Percentiles rank a stretch among this genome's conserved stretches.
These are phyloP conservation scores for Euphydryas editha DNA, from an alignment of 2,888 invertebrate genomes.

Conservation along the genomic window DNA sequence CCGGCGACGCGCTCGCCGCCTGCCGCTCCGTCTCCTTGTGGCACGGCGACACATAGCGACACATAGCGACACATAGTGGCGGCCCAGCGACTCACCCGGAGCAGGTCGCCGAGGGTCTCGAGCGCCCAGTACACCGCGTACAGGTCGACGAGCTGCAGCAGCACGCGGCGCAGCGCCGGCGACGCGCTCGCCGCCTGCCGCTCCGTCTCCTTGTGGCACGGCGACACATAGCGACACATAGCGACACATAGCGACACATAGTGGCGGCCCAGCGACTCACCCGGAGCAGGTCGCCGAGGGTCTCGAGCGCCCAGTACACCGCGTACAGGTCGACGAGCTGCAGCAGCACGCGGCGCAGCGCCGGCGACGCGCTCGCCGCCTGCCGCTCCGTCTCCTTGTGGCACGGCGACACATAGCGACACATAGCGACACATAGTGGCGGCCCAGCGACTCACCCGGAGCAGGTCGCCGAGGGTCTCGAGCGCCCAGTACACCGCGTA, in stretches of 20 bases:
- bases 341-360: no score
- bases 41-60: no score
- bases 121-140: conserved; percentile 91
- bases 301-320: conserved; percentile 89
- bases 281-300: conserved; percentile 90
- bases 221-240: conserved; percentile 66
- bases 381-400: no score
- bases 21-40: conserved; percentile 80
- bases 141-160: conserved; percentile 85
- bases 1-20: conserved; percentile 80
- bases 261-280: conserved; percentile 73
- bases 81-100: conserved; percentile 84
- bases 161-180: no score
- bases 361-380: no score
- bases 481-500: conserved; percentile 91
- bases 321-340: conserved; percentile 89
- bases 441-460: conserved; percentile 36
- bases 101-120: conserved; percentile 89
- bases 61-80: no score
- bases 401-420: no score
- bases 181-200: no score
- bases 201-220: no score
- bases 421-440: background rate
- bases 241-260: no score
- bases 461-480: conserved; percentile 90